Evolutionary conservation across 2,888 invertebrate genomes (phyloP).

Genomic region (Tanytarsus gracilentus): DNA sequence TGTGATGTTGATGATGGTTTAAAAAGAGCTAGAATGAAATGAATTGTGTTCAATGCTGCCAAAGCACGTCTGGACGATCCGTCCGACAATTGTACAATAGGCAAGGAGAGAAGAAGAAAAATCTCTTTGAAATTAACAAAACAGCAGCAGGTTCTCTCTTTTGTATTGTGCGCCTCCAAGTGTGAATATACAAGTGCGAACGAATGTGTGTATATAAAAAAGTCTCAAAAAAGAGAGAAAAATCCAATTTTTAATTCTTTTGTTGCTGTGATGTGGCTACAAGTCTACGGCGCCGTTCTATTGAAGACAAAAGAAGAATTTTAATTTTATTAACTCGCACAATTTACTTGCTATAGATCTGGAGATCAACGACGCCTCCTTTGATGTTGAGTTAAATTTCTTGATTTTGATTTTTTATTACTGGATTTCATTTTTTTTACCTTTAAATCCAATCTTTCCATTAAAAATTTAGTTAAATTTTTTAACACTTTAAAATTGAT

Average conservation of each 20-base stretch:
- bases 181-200: conserved; percentile 13
- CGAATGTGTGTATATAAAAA: conserved; percentile 1
- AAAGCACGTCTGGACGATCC: not conserved
- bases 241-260: conserved; percentile 10
- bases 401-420: too few species aligned
- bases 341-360: too few species aligned
- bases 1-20: not conserved
- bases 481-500: too few species aligned
- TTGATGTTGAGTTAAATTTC: too few species aligned
- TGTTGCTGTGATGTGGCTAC: conserved; percentile 1
- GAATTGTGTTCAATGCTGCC: not conserved
- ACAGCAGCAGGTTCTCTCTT: not conserved
- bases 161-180: too few species aligned
- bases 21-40: not conserved
- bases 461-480: too few species aligned
- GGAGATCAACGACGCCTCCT: too few species aligned
- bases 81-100: conserved; percentile 11
- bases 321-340: too few species aligned
- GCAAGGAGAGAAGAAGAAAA: not conserved
- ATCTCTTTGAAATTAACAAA: not conserved
- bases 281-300: not conserved
- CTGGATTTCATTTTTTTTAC: too few species aligned
- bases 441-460: too few species aligned
- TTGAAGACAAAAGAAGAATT: too few species aligned
- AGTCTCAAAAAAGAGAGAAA: conserved; percentile 1